These are phyloP conservation scores for Ptychochromis oligacanthus DNA, from an alignment of 2,113 vertebrate species.

Conservation along the genomic window DNA sequence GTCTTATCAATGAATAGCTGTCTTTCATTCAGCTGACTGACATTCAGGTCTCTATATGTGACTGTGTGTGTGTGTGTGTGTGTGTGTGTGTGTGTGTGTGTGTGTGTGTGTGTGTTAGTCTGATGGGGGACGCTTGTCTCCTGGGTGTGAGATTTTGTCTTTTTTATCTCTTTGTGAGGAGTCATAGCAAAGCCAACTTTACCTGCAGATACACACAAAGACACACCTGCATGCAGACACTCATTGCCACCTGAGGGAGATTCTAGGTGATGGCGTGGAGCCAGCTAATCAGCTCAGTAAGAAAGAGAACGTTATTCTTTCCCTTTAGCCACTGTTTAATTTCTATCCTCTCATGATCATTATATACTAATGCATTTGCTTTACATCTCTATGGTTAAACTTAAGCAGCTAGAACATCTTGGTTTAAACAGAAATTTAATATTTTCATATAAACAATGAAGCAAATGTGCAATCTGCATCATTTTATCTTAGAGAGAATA, in stretches of 20 bases:
- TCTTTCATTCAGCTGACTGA: too few species aligned
- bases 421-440: background rate
- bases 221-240: background rate
- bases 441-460: background rate
- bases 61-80: slow-evolving; percentile 13
- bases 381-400: background rate
- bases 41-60: slow-evolving; percentile 18
- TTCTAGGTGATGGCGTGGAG: slow-evolving; percentile 59
- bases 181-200: slow-evolving; percentile 3
- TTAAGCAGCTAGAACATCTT: background rate
- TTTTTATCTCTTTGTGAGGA: slow-evolving; percentile 12
- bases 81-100: background rate
- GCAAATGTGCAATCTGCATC: background rate
- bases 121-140: background rate
- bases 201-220: background rate
- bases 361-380: background rate
- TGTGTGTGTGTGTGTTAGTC: background rate
- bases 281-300: background rate
- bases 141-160: slow-evolving; percentile 1
- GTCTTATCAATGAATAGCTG: too few species aligned
- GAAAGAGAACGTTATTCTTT: background rate
- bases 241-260: background rate
- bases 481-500: background rate
- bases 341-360: background rate
- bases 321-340: background rate